A percentile compares a stretch with the other conserved stretches of the same genome.
phyloP scores from a whole-genome alignment of 2,797 vertebrate species.

The Enteromius radiatus region DNA sequence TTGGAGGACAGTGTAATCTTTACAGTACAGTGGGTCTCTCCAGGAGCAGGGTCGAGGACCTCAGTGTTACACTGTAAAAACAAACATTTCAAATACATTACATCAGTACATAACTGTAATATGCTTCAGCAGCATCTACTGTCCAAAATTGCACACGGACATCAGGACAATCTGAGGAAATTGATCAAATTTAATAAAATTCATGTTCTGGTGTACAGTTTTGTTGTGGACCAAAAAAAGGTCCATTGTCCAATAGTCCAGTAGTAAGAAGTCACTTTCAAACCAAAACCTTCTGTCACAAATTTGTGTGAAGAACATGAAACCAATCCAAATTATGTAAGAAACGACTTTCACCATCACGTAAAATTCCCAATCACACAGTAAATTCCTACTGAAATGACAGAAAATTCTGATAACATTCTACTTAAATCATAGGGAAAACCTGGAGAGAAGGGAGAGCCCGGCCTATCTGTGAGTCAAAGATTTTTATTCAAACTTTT shows the following conservation, averaged over 20 bases:
- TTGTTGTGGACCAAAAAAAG: not conserved
- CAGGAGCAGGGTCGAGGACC: no score
- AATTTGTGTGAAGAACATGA: not conserved
- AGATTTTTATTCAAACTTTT: not conserved
- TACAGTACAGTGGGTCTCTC: not conserved
- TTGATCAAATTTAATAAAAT: not conserved
- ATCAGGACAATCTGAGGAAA: not conserved
- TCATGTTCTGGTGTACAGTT: not conserved
- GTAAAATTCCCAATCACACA: not conserved
- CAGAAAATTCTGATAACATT: not conserved
- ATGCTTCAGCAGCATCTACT: not conserved
- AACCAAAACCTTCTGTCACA: not conserved
- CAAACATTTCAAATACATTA: not conserved
- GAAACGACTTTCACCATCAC: no score
- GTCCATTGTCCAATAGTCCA: not conserved
- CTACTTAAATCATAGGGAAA: slow-evolving; percentile 73
- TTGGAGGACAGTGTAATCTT: not conserved
- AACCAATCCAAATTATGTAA: not conserved
- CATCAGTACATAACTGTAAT: not conserved
- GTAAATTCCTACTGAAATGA: not conserved
- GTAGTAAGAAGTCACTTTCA: not conserved
- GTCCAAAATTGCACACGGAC: not conserved
- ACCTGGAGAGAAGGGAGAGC: slow-evolving; percentile 82
- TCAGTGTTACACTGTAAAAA: not conserved
- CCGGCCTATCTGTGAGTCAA: slow-evolving; percentile 84